Percentiles rank a stretch among this genome's conserved stretches.
Evolutionary conservation across 2,888 invertebrate species (phyloP).

Genomic region (Caenorhabditis uteleia): DNA sequence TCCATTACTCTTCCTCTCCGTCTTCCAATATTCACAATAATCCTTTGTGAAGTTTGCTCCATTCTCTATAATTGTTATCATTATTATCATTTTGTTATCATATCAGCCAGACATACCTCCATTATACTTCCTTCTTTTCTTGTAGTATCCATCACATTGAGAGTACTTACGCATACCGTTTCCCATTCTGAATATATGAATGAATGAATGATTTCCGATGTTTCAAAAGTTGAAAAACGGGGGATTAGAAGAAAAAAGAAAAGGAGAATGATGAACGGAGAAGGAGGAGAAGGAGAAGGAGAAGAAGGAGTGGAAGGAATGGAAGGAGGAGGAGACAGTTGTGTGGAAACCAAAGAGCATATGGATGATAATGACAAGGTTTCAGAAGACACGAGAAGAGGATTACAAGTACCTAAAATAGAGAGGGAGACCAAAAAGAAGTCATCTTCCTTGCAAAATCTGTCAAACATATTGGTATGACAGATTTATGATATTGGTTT

Average conservation of each 20-base stretch:
- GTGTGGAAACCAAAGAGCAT: too few relatives aligned
- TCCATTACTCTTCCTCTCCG: slow-evolving; percentile 11
- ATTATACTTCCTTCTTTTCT: slow-evolving; percentile 28
- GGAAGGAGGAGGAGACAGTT: slow-evolving; percentile 16
- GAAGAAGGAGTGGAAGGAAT: slow-evolving; percentile 1
- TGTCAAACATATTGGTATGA: too few relatives aligned
- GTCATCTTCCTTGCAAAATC: too few relatives aligned
- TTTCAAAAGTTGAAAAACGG: slow-evolving; percentile 9
- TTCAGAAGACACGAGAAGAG: too few relatives aligned
- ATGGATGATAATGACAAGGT: too few relatives aligned
- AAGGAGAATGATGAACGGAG: not conserved
- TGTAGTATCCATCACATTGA: slow-evolving; percentile 37
- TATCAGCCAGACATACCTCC: slow-evolving; percentile 6
- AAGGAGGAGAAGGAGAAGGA: not conserved
- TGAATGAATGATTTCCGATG: not conserved
- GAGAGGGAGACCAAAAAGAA: too few relatives aligned
- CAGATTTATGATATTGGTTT: too few relatives aligned
- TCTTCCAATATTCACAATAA: slow-evolving; percentile 38
- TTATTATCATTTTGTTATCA: not conserved
- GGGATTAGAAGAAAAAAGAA: slow-evolving; percentile 1
- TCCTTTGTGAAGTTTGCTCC: slow-evolving; percentile 36
- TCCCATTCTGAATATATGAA: slow-evolving; percentile 18
- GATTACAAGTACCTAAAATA: too few relatives aligned
- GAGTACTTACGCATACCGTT: slow-evolving; percentile 41
- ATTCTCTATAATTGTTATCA: slow-evolving; percentile 6